Evolutionary conservation across 1,140 invertebrate genomes (phyloP).

Genomic region (Drosophila kurseongensis): DNA sequence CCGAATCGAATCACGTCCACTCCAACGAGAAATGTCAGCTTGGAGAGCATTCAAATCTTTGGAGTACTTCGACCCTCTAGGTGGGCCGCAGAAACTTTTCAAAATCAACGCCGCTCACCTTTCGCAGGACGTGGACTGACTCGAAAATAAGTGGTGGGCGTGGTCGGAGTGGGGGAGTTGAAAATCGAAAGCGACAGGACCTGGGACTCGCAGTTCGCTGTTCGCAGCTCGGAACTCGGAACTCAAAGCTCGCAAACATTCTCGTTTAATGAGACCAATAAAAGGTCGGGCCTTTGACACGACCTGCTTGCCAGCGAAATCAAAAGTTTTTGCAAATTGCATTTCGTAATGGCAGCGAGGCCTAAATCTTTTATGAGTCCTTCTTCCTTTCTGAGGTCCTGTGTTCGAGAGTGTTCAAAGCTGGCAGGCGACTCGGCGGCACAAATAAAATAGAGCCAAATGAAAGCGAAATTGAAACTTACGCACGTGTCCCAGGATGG

Average conservation of each 20-base stretch:
- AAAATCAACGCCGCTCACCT: constrained; percentile 75
- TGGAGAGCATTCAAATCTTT: constrained; percentile 71
- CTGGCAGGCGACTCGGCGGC: background rate
- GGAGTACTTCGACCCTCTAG: constrained; percentile 18
- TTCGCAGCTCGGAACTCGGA: background rate
- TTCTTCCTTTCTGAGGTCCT: background rate
- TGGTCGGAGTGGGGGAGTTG: background rate
- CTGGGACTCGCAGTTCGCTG: background rate
- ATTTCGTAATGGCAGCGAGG: constrained; percentile 74
- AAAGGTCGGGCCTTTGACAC: constrained; percentile 53
- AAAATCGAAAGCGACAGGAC: constrained; percentile 62
- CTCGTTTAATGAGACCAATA: constrained; percentile 79
- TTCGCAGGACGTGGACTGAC: constrained; percentile 60
- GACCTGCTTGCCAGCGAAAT: constrained; percentile 50
- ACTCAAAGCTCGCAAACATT: constrained; percentile 57
- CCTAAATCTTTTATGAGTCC: constrained; percentile 79
- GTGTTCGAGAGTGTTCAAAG: constrained; percentile 49
- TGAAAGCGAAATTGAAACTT: constrained; percentile 72
- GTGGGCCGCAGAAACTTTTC: constrained; percentile 56
- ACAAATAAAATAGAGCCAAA: constrained; percentile 34
- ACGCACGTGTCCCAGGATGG: constrained; percentile 68
- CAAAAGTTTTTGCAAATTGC: constrained; percentile 80
- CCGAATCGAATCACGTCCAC: constrained; percentile 77
- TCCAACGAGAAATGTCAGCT: constrained; percentile 73
- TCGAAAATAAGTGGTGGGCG: constrained; percentile 44